Percentiles rank a stretch among this genome's conserved stretches.
Evolutionary conservation across 2,797 vertebrate species (phyloP).

Genomic region (Streptopelia turtur): DNA sequence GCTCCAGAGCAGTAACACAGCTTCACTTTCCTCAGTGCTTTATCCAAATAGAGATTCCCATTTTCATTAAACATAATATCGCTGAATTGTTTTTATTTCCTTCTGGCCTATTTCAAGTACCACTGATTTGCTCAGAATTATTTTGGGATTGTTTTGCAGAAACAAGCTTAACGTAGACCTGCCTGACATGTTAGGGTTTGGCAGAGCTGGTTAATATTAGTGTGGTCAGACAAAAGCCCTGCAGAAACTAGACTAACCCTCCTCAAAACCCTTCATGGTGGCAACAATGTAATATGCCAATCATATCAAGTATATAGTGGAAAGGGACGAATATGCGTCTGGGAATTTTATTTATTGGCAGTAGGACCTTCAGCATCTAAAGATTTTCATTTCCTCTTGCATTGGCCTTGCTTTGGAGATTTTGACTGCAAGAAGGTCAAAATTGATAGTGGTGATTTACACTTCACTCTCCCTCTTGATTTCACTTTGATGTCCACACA

Average conservation of each 20-base stretch:
- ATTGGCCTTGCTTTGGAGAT: conserved; percentile 11
- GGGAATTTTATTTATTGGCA: background rate
- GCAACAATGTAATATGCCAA: background rate
- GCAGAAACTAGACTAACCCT: background rate
- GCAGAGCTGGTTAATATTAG: background rate
- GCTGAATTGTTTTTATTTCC: background rate
- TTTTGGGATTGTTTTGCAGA: background rate
- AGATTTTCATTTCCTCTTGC: background rate
- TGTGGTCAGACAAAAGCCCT: background rate
- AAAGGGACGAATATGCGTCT: background rate
- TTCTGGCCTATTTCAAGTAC: background rate
- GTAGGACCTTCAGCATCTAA: background rate
- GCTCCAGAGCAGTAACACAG: background rate
- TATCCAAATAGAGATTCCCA: background rate
- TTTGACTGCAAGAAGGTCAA: background rate
- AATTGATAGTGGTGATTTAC: conserved; percentile 27
- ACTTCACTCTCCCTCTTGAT: background rate
- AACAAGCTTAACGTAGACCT: background rate
- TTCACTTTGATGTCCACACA: background rate
- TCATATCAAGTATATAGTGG: background rate
- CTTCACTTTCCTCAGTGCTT: background rate
- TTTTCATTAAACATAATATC: background rate
- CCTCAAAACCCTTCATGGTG: background rate
- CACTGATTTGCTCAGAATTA: background rate
- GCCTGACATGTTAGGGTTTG: background rate